These are phyloP conservation scores for Gnatocerus cornutus DNA, from an alignment of 2,888 invertebrate genomes.

Conservation along the genomic window DNA sequence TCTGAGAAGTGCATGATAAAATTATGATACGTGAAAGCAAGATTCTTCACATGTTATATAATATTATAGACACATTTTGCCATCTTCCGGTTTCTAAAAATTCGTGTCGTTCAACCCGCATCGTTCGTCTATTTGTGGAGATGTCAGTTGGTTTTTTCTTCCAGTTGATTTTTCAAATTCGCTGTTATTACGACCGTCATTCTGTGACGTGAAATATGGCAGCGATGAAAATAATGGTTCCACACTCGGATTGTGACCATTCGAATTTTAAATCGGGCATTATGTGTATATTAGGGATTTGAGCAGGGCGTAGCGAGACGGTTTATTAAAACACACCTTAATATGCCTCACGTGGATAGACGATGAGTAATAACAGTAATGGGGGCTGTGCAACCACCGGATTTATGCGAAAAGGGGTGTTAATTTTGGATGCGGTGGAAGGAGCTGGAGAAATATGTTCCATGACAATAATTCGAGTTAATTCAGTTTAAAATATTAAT, in stretches of 20 bases:
- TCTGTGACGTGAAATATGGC: constrained; percentile 12
- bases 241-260: constrained; percentile 5
- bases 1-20: constrained; percentile 17
- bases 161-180: constrained; percentile 18
- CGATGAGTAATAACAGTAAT: constrained; percentile 32
- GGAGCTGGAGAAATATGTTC: neutral
- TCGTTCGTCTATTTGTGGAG: constrained; percentile 33
- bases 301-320: constrained; percentile 11
- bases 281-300: constrained; percentile 28
- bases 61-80: no score
- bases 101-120: constrained; percentile 27
- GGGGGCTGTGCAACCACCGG: neutral
- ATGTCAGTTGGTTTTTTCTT: constrained; percentile 7
- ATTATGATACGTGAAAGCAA: neutral
- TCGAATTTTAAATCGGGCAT: constrained; percentile 25
- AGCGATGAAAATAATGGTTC: constrained; percentile 6
- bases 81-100: no score
- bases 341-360: constrained; percentile 35
- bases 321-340: constrained; percentile 37
- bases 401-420: neutral
- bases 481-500: no score
- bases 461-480: no score
- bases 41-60: neutral
- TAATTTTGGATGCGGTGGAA: neutral
- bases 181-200: constrained; percentile 2